Percentiles rank a stretch among this genome's conserved stretches.
phyloP scores from a whole-genome alignment of 2,113 vertebrate genomes.

The Phaetusa simplex region DNA sequence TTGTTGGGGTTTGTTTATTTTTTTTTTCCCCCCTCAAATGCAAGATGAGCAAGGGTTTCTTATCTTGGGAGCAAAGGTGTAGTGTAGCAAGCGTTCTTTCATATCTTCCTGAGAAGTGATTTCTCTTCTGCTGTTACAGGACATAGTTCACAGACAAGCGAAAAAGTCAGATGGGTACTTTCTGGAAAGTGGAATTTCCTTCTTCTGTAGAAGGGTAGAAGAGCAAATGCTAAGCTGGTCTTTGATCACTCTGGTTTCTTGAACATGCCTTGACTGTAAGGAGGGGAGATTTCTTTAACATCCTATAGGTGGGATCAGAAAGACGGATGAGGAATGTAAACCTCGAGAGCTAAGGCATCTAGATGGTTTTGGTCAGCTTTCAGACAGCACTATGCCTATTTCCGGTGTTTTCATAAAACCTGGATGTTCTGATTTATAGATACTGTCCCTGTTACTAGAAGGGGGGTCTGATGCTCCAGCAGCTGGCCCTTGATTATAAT shows the following conservation, averaged over 20 bases:
- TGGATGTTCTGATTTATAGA: background rate
- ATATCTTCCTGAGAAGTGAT: background rate
- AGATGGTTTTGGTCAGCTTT: background rate
- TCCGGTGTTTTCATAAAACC: background rate
- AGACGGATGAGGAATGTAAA: background rate
- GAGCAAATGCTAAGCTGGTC: background rate
- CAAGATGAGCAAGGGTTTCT: background rate
- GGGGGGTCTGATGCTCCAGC: background rate
- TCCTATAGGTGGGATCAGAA: background rate
- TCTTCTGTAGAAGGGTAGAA: background rate
- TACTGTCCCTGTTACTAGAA: background rate
- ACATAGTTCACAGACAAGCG: background rate
- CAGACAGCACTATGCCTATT: background rate
- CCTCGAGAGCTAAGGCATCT: background rate
- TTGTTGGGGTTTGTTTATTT: no score
- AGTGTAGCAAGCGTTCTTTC: background rate
- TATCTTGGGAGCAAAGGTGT: background rate
- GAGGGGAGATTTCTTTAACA: background rate
- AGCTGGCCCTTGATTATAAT: background rate
- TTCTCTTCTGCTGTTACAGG: background rate
- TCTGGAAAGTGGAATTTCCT: background rate
- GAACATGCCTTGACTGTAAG: background rate
- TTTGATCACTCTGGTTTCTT: background rate
- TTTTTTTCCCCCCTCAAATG: background rate
- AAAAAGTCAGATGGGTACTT: background rate